A percentile compares a stretch with the other conserved stretches of the same genome.
phyloP scores from a whole-genome alignment of 2,113 vertebrate species.

The Cygnus atratus region DNA sequence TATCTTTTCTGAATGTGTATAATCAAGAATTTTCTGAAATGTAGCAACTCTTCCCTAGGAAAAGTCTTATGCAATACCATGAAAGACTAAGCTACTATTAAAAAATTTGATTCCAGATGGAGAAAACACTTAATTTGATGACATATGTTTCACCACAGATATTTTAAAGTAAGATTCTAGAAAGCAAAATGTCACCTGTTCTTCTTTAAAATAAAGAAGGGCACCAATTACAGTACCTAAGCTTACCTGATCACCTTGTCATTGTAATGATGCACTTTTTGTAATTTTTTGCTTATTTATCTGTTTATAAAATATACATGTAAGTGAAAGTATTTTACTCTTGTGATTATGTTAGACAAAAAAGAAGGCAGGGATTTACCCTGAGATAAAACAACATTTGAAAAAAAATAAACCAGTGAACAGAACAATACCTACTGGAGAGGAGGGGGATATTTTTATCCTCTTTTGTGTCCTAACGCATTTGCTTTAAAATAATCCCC shows the following conservation, averaged over 20 bases:
- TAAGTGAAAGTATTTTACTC: constrained; percentile 15
- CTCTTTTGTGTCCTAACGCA: constrained; percentile 1
- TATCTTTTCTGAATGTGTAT: constrained; percentile 4
- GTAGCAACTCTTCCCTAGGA: not conserved
- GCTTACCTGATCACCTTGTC: not conserved
- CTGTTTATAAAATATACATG: not conserved
- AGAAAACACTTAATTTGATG: not conserved
- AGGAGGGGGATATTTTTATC: not conserved
- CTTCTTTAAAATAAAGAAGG: not conserved
- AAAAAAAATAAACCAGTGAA: not conserved
- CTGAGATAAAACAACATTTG: constrained; percentile 1
- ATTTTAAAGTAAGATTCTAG: not conserved
- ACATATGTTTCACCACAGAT: constrained; percentile 36
- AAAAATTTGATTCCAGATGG: not conserved
- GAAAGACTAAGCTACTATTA: not conserved
- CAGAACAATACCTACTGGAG: not conserved
- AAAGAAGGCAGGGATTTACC: constrained; percentile 32
- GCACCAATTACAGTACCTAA: not conserved
- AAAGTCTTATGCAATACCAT: not conserved
- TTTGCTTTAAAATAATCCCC: constrained; percentile 1
- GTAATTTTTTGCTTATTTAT: constrained; percentile 17
- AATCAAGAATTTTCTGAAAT: constrained; percentile 33
- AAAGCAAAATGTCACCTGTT: not conserved
- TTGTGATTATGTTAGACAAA: not conserved
- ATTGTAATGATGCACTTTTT: not conserved